Evolutionary conservation across 2,113 vertebrate genomes (phyloP).

Genomic region (Siphamia tubifer): DNA sequence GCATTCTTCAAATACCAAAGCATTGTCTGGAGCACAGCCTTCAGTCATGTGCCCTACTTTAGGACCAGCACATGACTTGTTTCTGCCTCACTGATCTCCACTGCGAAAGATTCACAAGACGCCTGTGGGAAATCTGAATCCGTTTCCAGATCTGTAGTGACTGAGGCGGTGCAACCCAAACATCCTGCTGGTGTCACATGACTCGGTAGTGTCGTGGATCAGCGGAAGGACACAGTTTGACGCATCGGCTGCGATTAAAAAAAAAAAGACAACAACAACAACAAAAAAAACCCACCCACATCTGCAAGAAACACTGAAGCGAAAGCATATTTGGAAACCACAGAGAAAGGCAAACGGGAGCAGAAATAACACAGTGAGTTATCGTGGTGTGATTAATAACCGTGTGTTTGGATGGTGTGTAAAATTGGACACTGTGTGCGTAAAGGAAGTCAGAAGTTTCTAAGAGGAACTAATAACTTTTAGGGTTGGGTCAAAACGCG

Average conservation of each 20-base stretch:
- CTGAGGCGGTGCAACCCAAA: no score
- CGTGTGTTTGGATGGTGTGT: neutral
- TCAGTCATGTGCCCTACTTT: slow-evolving; percentile 44
- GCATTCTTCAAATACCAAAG: slow-evolving; percentile 53
- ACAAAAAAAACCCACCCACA: no score
- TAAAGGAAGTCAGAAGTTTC: slow-evolving; percentile 25
- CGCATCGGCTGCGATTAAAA: neutral
- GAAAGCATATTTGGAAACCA: neutral
- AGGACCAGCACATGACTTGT: slow-evolving; percentile 47
- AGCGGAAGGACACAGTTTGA: neutral
- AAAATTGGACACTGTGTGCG: neutral
- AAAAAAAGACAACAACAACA: no score
- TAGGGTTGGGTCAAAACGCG: slow-evolving; percentile 14
- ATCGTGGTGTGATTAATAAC: neutral
- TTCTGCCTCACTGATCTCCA: neutral
- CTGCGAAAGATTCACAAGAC: no score
- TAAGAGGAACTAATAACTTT: neutral
- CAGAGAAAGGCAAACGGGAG: neutral
- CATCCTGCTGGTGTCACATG: slow-evolving; percentile 25
- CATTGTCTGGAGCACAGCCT: neutral
- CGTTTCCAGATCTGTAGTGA: no score
- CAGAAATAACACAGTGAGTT: slow-evolving; percentile 30
- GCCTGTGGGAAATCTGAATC: no score
- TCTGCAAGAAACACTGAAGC: neutral
- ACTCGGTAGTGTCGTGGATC: neutral